Base-by-base conservation (phyloP, 2,888 invertebrate genomes). In the Matsumyia berberina region DNA sequence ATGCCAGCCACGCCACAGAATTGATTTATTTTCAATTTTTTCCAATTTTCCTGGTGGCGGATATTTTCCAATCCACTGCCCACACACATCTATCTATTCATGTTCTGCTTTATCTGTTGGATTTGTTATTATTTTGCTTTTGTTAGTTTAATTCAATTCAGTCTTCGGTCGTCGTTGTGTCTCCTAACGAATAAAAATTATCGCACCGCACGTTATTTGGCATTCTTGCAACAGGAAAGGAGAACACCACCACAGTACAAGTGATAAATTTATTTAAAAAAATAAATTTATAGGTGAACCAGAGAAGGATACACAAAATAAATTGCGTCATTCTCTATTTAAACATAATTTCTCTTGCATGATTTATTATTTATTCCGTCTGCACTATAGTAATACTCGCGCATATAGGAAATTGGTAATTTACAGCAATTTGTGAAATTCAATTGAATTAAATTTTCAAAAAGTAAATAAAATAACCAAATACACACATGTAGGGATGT, bases 21-120 rank as follows among this genome's bases (percentile, higher is more conserved):
- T 76, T 76, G 74, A 80, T 80, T 80, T 80, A 76, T 66, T 58
- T 80, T 74, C 42, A 80, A 73, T 80, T 80, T 74, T 74, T 42
- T 74, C 42, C 51, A 80, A 74, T 74, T 66, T 80, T 80, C 53
- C 66, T 80, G 58, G 29, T 67, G 42, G 17, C 60, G 42, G n/a
- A 49, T 74, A 24, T 66, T 31, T 53, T 69, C 15, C 58, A 60
- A 53, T 74, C 67, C 79, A 64, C 39, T 66, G 58, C 33, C 58
- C 35, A 49, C 19, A 37, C 42, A 80, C 58, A 55, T 55, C 60
- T 60, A 60, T 60, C 51, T 37, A 17, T n/a, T 24, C 24, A 19
- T 15, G 1, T 58, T 37, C 24, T 55, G 9, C 37, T 39, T 53
- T 70, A 37, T 53, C n/a, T 9, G n/a, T 44, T 15, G 0, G 29